A percentile compares a stretch with the other conserved stretches of the same genome.
Evolutionary conservation across 2,113 vertebrate genomes (phyloP).

Genomic region (Heterochromis multidens): DNA sequence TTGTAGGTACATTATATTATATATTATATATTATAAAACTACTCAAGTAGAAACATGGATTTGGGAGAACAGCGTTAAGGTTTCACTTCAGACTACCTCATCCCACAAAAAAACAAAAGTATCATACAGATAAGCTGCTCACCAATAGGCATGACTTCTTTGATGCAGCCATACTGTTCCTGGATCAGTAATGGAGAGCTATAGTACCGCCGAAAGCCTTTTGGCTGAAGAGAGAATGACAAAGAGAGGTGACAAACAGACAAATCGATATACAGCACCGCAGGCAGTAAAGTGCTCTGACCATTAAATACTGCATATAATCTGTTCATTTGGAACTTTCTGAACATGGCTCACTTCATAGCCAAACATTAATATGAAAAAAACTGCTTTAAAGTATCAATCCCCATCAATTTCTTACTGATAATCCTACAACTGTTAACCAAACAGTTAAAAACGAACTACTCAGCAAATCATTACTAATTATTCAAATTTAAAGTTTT

Average conservation of each 20-base stretch:
- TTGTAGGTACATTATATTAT: not conserved
- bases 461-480: not conserved
- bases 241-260: not conserved
- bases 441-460: not conserved
- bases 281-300: not conserved
- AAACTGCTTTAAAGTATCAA: not conserved
- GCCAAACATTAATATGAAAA: not conserved
- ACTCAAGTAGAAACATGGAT: not conserved
- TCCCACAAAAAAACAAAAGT: not conserved
- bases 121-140: conserved; percentile 52
- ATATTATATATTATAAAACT: not conserved
- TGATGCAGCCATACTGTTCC: conserved; percentile 98
- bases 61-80: not conserved
- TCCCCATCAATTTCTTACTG: not conserved
- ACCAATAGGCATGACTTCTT: conserved; percentile 99
- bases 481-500: not conserved
- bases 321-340: not conserved
- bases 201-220: conserved; percentile 97
- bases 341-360: not conserved
- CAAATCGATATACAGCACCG: not conserved
- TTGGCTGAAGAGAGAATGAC: conserved; percentile 80
- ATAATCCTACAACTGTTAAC: not conserved
- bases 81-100: not conserved
- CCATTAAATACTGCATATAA: not conserved
- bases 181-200: conserved; percentile 97